phyloP scores from a whole-genome alignment of 2,797 vertebrate genomes.

The Mastacembelus armatus region DNA sequence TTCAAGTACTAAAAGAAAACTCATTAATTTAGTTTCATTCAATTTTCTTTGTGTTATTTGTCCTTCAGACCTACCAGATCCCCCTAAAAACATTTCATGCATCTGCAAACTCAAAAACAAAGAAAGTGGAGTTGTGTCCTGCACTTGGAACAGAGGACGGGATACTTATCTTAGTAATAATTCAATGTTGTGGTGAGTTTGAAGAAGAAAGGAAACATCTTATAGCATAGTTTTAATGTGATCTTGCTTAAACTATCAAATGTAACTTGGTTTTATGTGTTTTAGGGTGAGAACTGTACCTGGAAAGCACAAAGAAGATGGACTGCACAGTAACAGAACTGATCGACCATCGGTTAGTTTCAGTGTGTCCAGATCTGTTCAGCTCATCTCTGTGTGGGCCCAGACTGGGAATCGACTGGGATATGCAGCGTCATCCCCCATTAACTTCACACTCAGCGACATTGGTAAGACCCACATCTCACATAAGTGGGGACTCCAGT shows the following conservation, averaged over 20 bases:
- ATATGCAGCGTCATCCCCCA: constrained; percentile 62
- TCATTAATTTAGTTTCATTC: neutral
- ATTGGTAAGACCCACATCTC: constrained; percentile 79
- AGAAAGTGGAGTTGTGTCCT: constrained; percentile 73
- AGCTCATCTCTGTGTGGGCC: constrained; percentile 82
- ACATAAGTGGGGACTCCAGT: neutral
- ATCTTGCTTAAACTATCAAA: neutral
- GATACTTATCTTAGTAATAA: constrained; percentile 72
- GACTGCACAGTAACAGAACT: neutral
- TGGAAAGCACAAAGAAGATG: constrained; percentile 16
- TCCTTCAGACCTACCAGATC: constrained; percentile 85
- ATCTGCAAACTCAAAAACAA: constrained; percentile 71
- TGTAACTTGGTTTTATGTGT: constrained; percentile 37
- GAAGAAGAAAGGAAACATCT: neutral
- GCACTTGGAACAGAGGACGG: constrained; percentile 86
- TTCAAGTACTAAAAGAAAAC: neutral
- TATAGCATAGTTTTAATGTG: neutral
- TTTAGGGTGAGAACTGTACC: constrained; percentile 58
- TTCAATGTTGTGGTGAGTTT: constrained; percentile 82
- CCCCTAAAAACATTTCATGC: constrained; percentile 86
- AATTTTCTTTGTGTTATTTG: constrained; percentile 12
- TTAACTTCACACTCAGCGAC: constrained; percentile 78
- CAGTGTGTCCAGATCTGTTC: constrained; percentile 42
- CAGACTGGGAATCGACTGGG: constrained; percentile 83
- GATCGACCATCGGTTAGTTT: constrained; percentile 58